These are phyloP conservation scores for Cybosia mesomella DNA, from an alignment of 2,888 invertebrate genomes.

Conservation along the genomic window DNA sequence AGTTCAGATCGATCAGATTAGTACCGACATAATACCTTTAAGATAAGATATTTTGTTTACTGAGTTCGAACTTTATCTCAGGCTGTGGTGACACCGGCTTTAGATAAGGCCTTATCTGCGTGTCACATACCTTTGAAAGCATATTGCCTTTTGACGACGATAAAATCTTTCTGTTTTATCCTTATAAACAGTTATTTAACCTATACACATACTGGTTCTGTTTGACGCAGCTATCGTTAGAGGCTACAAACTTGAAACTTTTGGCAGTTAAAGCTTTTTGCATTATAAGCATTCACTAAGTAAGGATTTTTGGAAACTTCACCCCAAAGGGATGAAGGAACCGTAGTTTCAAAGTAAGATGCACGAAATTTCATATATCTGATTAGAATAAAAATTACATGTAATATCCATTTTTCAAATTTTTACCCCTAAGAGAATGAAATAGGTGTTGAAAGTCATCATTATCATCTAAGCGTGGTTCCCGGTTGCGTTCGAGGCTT, in stretches of 20 bases:
- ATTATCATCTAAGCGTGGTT: no score
- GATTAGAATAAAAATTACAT: no score
- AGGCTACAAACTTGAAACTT: background rate
- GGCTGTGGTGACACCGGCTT: background rate
- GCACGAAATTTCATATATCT: no score
- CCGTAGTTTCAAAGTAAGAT: background rate
- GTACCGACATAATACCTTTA: background rate
- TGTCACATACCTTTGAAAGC: background rate
- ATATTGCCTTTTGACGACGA: background rate
- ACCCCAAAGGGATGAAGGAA: background rate
- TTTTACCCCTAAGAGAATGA: no score
- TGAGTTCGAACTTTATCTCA: slow-evolving; percentile 4
- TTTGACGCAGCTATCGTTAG: background rate
- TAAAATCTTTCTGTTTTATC: background rate
- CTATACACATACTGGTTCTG: background rate
- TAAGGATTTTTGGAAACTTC: background rate
- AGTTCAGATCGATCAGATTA: background rate
- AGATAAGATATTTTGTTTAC: slow-evolving; percentile 3
- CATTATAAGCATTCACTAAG: background rate
- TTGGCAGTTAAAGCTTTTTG: background rate
- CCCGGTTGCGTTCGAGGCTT: no score
- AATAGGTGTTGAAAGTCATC: no score
- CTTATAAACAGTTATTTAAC: background rate
- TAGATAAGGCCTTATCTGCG: slow-evolving; percentile 8
- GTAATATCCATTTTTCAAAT: no score